Evolutionary conservation across 2,113 vertebrate genomes (phyloP).

Genomic region (Cheilinus undulatus): DNA sequence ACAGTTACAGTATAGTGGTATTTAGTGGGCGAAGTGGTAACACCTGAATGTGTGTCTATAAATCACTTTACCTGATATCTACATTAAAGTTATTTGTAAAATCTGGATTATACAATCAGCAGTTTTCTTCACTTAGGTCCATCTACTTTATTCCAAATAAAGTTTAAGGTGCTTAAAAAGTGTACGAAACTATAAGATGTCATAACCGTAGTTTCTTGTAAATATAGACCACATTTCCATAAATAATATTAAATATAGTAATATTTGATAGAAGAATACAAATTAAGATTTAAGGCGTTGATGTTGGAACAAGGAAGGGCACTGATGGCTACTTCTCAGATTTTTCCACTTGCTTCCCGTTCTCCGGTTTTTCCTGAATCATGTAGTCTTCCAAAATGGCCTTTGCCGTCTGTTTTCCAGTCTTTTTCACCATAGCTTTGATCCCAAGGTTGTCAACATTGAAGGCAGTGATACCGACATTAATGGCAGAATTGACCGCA

Average conservation of each 20-base stretch:
- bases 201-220: conserved; percentile 38
- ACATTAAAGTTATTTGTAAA: background rate
- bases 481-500: conserved; percentile 94
- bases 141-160: conserved; percentile 17
- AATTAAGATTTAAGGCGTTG: conserved; percentile 67
- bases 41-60: conserved; percentile 2
- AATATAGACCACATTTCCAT: conserved; percentile 50
- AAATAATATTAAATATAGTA: conserved; percentile 69
- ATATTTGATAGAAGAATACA: conserved; percentile 51
- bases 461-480: conserved; percentile 92
- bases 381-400: conserved; percentile 94
- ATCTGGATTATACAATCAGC: conserved; percentile 4
- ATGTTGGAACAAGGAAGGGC: conserved; percentile 4
- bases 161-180: conserved; percentile 70
- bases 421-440: conserved; percentile 94
- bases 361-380: conserved; percentile 78
- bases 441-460: conserved; percentile 96
- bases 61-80: background rate
- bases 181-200: conserved; percentile 50
- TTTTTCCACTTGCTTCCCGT: conserved; percentile 62
- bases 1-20: no score
- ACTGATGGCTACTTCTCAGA: conserved; percentile 57
- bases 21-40: no score
- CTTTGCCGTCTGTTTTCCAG: conserved; percentile 91
- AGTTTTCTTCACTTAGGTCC: conserved; percentile 19